These are phyloP conservation scores for Ichneumoninae sp. DNA, from an alignment of 2,888 invertebrate genomes.

Conservation along the genomic window DNA sequence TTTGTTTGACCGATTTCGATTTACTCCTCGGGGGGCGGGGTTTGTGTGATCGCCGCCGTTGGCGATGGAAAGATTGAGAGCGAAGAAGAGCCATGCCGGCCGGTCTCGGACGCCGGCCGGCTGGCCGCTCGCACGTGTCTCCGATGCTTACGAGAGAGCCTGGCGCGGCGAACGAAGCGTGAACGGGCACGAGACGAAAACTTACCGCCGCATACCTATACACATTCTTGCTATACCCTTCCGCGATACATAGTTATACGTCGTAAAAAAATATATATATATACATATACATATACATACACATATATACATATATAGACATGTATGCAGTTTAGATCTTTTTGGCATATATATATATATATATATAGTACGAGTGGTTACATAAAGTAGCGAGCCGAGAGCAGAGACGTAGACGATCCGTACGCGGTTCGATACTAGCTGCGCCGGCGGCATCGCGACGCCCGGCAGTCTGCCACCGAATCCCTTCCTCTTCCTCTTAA, in stretches of 20 bases:
- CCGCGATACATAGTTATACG: constrained; percentile 22
- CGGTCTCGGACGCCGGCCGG: constrained; percentile 65
- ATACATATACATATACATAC: not conserved
- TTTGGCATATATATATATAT: not conserved
- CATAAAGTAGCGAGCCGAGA: constrained; percentile 53
- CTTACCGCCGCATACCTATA: constrained; percentile 57
- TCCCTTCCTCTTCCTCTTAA: constrained; percentile 70
- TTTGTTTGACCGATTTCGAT: constrained; percentile 18
- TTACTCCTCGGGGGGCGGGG: not conserved
- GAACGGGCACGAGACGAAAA: constrained; percentile 65
- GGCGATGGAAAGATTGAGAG: constrained; percentile 18
- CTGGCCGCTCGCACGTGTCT: constrained; percentile 63
- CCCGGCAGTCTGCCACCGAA: constrained; percentile 82
- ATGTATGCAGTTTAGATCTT: not conserved
- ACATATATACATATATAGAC: constrained; percentile 3
- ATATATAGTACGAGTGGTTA: constrained; percentile 46
- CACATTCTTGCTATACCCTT: constrained; percentile 44
- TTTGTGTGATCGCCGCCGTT: constrained; percentile 12
- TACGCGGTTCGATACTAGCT: constrained; percentile 77
- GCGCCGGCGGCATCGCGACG: constrained; percentile 79
- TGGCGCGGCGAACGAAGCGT: constrained; percentile 59
- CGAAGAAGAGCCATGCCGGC: constrained; percentile 63
- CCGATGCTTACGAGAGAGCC: constrained; percentile 57
- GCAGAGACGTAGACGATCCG: constrained; percentile 73
- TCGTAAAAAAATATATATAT: not conserved